Conservation (phyloP, 2,888 invertebrate species). For the Eurytoma adleriae region DNA sequence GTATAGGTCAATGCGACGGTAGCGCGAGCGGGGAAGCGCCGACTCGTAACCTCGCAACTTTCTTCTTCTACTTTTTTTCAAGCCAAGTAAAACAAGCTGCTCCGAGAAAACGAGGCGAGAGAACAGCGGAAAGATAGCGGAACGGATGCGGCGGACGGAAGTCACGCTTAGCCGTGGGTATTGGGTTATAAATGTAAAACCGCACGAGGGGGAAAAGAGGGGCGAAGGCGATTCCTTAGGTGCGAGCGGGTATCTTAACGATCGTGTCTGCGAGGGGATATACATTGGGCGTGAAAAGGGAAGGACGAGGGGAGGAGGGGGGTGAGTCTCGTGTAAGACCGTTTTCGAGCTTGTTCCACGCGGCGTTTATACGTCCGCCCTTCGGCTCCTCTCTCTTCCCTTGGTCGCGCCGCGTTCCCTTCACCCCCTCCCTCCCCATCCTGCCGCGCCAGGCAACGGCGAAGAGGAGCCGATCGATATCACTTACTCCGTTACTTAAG, state of each 20-base stretch:
- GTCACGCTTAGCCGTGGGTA: neutral
- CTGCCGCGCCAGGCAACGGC: too few species aligned
- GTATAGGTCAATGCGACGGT: too few species aligned
- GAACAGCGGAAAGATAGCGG: neutral
- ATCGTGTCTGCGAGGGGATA: slow-evolving; percentile 68
- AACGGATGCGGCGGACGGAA: neutral
- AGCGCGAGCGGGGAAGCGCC: too few species aligned
- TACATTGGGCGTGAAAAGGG: slow-evolving; percentile 72
- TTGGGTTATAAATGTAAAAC: slow-evolving; percentile 33
- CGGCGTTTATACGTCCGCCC: neutral
- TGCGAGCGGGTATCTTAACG: slow-evolving; percentile 71
- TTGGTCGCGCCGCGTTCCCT: neutral
- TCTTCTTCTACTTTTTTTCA: too few species aligned
- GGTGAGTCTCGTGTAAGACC: neutral
- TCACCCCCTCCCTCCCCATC: too few species aligned
- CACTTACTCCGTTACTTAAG: slow-evolving; percentile 34
- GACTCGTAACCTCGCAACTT: too few species aligned
- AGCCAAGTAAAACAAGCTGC: too few species aligned
- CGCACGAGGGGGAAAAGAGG: slow-evolving; percentile 9
- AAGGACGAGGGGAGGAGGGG: neutral
- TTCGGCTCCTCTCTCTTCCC: neutral
- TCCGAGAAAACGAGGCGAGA: neutral
- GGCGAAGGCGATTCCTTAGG: slow-evolving; percentile 52
- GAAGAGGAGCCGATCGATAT: slow-evolving; percentile 38
- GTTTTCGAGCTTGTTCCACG: slow-evolving; percentile 34